phyloP scores from a whole-genome alignment of 2,113 vertebrate genomes.

The Caretta caretta region DNA sequence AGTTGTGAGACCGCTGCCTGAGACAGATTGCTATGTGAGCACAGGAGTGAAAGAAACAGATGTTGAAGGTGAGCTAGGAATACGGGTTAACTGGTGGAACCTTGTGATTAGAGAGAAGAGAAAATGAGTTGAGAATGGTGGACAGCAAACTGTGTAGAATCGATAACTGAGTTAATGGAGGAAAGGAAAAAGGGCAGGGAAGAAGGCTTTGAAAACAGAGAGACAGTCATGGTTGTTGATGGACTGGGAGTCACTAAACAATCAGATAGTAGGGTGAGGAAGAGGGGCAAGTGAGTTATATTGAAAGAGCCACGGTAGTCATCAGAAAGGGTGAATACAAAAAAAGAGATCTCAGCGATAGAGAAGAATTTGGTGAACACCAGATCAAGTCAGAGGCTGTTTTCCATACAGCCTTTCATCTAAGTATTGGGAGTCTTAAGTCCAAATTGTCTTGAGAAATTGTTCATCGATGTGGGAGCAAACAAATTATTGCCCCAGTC shows the following conservation, averaged over 20 bases:
- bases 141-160: background rate
- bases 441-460: background rate
- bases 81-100: background rate
- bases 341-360: background rate
- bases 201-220: background rate
- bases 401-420: background rate
- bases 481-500: background rate
- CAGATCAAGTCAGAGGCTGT: background rate
- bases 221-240: background rate
- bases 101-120: background rate
- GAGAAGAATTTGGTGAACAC: background rate
- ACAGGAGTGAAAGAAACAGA: background rate
- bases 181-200: background rate
- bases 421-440: background rate
- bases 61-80: background rate
- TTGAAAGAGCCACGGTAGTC: fast-evolving
- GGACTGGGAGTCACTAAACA: fast-evolving
- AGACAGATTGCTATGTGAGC: background rate
- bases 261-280: background rate
- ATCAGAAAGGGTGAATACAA: background rate
- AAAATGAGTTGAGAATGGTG: background rate
- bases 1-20: background rate
- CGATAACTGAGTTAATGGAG: background rate
- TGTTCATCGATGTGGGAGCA: background rate
- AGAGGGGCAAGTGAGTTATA: background rate